A percentile compares a stretch with the other conserved stretches of the same genome.
Conservation (phyloP, 2,797 vertebrate genomes). For the Cyclura pinguis region DNA sequence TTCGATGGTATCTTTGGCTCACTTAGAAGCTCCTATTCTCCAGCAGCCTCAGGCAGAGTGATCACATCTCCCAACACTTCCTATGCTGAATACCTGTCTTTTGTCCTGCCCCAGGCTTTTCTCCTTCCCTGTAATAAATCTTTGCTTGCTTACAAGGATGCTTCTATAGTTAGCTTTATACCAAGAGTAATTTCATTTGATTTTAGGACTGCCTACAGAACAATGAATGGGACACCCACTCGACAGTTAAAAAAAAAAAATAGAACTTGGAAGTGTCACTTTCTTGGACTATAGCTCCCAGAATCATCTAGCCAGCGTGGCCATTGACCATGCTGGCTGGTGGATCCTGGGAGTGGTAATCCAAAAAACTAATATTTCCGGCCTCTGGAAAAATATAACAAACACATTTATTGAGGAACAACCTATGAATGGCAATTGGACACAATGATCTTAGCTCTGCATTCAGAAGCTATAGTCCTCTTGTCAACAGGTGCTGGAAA, state of each 20-base stretch:
- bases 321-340: too few species aligned
- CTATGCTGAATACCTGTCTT: neutral
- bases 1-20: neutral
- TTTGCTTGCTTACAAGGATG: neutral
- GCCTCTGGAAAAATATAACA: neutral
- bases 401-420: neutral
- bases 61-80: slow-evolving; percentile 14
- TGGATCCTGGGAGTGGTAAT: neutral
- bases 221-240: neutral
- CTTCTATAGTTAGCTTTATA: neutral
- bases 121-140: slow-evolving; percentile 5
- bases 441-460: neutral
- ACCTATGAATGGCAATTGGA: neutral
- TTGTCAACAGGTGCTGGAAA: neutral
- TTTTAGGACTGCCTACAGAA: neutral
- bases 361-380: neutral
- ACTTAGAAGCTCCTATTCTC: slow-evolving; percentile 17
- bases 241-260: neutral
- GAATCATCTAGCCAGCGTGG: too few species aligned
- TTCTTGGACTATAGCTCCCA: too few species aligned
- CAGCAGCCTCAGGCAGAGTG: neutral
- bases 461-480: neutral
- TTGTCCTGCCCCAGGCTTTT: neutral
- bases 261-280: too few species aligned
- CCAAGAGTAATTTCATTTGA: neutral